Percentiles rank a stretch among this genome's conserved stretches.
phyloP scores from a whole-genome alignment of 2,888 invertebrate species.

The Hoplodrina ambigua region DNA sequence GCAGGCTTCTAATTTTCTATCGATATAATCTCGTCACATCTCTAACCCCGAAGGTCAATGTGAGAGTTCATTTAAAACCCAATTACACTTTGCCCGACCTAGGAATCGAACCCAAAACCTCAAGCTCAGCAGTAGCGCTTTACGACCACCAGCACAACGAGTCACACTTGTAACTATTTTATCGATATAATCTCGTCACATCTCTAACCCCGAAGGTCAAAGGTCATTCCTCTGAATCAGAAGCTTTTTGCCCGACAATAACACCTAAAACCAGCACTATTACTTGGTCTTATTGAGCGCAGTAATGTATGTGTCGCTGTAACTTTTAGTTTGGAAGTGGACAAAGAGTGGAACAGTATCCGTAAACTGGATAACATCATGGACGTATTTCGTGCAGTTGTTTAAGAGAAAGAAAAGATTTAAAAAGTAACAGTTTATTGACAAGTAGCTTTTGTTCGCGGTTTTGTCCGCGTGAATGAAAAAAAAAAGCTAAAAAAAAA shows the following conservation, averaged over 20 bases:
- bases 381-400: background rate
- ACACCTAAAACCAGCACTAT: slow-evolving; percentile 53
- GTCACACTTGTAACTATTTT: background rate
- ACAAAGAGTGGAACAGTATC: slow-evolving; percentile 24
- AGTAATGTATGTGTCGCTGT: slow-evolving; percentile 47
- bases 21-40: slow-evolving; percentile 51
- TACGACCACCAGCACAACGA: too few relatives aligned
- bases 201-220: slow-evolving; percentile 71
- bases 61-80: slow-evolving; percentile 62
- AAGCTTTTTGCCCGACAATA: slow-evolving; percentile 64
- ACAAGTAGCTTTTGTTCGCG: too few relatives aligned
- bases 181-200: slow-evolving; percentile 48
- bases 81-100: too few relatives aligned
- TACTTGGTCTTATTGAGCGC: slow-evolving; percentile 48
- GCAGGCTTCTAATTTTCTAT: too few relatives aligned
- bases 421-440: background rate
- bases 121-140: too few relatives aligned
- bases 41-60: slow-evolving; percentile 71
- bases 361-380: slow-evolving; percentile 10
- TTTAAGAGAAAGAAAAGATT: background rate
- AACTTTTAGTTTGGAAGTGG: slow-evolving; percentile 45
- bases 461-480: too few relatives aligned
- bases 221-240: slow-evolving; percentile 76
- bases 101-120: too few relatives aligned
- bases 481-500: too few relatives aligned